A percentile compares a stretch with the other conserved stretches of the same genome.
phyloP scores from a whole-genome alignment of 2,888 invertebrate genomes.

The Strigamia transsilvanica region DNA sequence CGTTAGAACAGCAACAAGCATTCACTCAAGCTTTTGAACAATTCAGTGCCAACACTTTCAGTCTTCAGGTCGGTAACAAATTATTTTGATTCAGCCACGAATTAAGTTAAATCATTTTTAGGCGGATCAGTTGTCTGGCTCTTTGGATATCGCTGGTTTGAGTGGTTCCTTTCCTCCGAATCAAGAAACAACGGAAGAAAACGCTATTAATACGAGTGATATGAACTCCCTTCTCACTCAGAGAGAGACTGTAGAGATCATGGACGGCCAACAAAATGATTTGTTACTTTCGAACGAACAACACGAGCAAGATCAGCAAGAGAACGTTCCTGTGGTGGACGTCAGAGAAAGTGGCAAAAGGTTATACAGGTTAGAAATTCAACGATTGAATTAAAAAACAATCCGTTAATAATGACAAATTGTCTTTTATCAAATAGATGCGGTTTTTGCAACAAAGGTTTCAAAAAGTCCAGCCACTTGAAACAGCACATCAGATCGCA shows the following conservation, averaged over 20 bases:
- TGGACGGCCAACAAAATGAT: conserved; percentile 30
- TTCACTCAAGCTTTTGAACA: conserved; percentile 53
- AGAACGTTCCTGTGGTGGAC: conserved; percentile 36
- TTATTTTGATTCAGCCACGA: background rate
- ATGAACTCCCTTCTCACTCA: conserved; percentile 25
- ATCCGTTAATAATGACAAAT: background rate
- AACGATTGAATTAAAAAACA: too few relatives aligned
- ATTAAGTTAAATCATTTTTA: conserved; percentile 15
- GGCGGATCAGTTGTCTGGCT: conserved; percentile 54
- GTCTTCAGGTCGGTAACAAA: conserved; percentile 31
- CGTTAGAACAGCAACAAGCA: conserved; percentile 51
- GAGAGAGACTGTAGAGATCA: background rate
- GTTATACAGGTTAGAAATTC: conserved; percentile 42
- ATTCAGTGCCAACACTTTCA: conserved; percentile 35
- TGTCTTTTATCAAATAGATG: conserved; percentile 61
- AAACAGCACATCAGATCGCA: conserved; percentile 66
- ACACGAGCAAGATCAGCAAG: conserved; percentile 44
- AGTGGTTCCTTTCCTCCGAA: conserved; percentile 39
- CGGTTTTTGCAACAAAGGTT: conserved; percentile 64
- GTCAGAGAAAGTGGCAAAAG: conserved; percentile 46
- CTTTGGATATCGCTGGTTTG: conserved; percentile 54
- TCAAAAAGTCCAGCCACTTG: conserved; percentile 66
- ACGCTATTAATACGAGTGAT: conserved; percentile 7
- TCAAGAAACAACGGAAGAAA: conserved; percentile 39
- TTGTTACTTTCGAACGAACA: conserved; percentile 33